phyloP scores from a whole-genome alignment of 2,113 vertebrate genomes.

The Accipiter cooperii region DNA sequence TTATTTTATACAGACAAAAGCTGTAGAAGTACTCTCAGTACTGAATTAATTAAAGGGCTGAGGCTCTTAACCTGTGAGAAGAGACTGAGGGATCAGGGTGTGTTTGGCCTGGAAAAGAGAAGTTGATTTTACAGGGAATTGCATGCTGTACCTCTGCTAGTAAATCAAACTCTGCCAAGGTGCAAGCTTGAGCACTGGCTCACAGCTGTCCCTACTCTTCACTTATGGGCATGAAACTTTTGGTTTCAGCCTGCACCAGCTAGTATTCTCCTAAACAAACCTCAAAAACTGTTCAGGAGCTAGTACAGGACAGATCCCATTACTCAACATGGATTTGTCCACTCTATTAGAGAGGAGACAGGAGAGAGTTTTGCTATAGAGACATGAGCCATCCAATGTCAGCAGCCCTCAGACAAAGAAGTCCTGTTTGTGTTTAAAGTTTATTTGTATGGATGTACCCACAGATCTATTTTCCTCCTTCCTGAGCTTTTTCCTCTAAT shows the following conservation, averaged over 20 bases:
- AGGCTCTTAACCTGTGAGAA: neutral
- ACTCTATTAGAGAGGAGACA: neutral
- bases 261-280: neutral
- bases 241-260: neutral
- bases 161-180: neutral
- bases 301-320: neutral
- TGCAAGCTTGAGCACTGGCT: neutral
- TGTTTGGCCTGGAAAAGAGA: neutral
- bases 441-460: neutral
- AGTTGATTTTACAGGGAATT: neutral
- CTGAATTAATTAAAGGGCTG: neutral
- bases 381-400: neutral
- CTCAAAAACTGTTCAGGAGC: neutral
- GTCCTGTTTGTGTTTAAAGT: neutral
- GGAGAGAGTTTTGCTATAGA: neutral
- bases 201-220: neutral
- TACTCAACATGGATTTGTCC: neutral
- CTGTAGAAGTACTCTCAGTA: neutral
- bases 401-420: neutral
- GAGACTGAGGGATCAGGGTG: neutral
- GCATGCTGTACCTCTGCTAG: neutral
- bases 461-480: neutral
- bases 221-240: neutral
- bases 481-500: neutral
- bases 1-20: neutral